Evolutionary conservation across 2,113 vertebrate species (phyloP).

Genomic region (Tringa solitaria): DNA sequence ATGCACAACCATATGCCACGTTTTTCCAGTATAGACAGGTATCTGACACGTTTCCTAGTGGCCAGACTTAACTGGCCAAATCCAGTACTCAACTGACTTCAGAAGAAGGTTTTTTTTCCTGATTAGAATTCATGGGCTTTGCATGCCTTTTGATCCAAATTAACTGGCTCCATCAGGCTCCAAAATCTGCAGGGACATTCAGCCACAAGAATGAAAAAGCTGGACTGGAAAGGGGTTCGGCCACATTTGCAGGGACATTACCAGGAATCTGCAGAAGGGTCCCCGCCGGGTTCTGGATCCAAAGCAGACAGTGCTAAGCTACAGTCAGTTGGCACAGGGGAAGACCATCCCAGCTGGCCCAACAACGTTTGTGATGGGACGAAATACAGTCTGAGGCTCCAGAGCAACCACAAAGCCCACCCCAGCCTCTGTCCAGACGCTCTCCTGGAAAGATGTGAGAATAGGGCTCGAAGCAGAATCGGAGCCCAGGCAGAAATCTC

Average conservation of each 20-base stretch:
- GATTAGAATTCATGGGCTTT: neutral
- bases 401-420: neutral
- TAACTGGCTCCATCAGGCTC: neutral
- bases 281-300: neutral
- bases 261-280: neutral
- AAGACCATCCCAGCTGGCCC: neutral
- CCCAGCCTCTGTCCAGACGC: neutral
- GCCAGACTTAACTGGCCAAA: neutral
- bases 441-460: neutral
- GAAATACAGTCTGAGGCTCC: neutral
- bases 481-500: neutral
- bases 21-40: neutral
- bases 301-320: neutral
- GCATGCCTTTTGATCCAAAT: neutral
- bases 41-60: neutral
- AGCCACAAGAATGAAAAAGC: neutral
- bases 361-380: neutral
- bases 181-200: neutral
- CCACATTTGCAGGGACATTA: rapidly evolving
- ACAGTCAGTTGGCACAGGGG: neutral
- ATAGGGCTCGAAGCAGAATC: neutral
- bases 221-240: neutral
- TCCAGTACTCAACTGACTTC: neutral
- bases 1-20: neutral
- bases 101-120: neutral